Base-by-base conservation (phyloP, 1,140 invertebrate genomes). In the Hyles euphorbiae region DNA sequence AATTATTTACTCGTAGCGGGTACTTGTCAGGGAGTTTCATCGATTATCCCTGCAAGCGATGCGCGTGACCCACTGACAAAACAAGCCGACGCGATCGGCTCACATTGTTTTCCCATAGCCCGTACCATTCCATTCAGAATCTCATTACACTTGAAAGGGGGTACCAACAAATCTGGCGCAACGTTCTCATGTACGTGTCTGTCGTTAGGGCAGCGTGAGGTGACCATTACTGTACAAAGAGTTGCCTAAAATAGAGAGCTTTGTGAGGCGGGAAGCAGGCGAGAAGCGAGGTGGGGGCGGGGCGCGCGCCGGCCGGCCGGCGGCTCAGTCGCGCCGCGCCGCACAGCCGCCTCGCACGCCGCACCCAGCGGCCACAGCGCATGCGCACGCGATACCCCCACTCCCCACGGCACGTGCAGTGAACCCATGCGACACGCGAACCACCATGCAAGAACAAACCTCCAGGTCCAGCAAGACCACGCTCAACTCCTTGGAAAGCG, bases 231-330 rank as follows among this genome's bases (percentile, higher is more conserved):
- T 64, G 74, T 83, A 88, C 83, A 88, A 88, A 86, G 85, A 86
- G 81, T 87, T 88, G 79, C 85, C 85, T 88, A 88, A 88, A 88
- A 86, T 86, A 88, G 85, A 85, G 82, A 88, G 81, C 83, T 85
- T 86, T 86, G 81, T 86, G 71, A 84, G 83, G 82, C 76, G 77
- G 83, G 81, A 76, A 75, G 77, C 68, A 63, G 68, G 74, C 72
- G 73, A 65, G 75, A 72, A 60, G 73, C 68, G 77, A 71, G 72
- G 81, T 64, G 76, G 76, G 84, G 84, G 82, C 78, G 87, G 84
- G 81, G 80, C 82, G 76, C 74, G 63, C 76, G 76, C 74, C 64
- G 74, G 76, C 82, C 75, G 75, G 70, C 78, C 74, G 77, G 65
- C 81, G 81, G 85, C 81, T 86, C 84, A 87, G 83, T 87, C 75